phyloP scores from a whole-genome alignment of 2,888 invertebrate genomes.

The Clostera curtula region DNA sequence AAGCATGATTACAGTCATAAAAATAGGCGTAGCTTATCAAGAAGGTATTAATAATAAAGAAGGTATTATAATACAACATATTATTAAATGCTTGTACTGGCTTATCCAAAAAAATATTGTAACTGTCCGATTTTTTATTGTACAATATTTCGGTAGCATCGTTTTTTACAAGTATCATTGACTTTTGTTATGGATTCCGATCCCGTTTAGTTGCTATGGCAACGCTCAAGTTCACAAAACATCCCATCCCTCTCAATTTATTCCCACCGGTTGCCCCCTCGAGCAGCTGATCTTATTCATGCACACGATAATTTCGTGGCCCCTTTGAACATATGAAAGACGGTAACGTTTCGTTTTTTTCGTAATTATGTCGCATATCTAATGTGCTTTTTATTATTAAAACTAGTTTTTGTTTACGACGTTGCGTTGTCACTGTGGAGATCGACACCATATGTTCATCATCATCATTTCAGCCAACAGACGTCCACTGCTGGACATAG shows the following conservation, averaged over 20 bases:
- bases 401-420: no score
- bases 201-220: constrained; percentile 45
- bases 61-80: neutral
- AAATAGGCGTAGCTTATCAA: constrained; percentile 1
- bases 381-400: no score
- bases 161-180: no score
- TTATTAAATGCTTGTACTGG: neutral
- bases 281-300: constrained; percentile 61
- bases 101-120: neutral
- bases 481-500: no score
- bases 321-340: neutral
- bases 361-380: neutral
- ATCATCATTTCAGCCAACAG: no score
- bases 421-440: no score
- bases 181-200: no score
- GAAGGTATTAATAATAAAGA: no score
- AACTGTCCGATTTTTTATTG: no score
- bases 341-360: neutral
- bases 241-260: constrained; percentile 43
- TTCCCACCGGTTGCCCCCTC: constrained; percentile 34
- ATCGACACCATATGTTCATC: no score
- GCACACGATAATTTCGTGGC: constrained; percentile 13
- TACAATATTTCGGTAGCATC: no score
- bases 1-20: neutral
- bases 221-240: constrained; percentile 34